phyloP scores from a whole-genome alignment of 2,113 vertebrate genomes.

The Sapajus apella region DNA sequence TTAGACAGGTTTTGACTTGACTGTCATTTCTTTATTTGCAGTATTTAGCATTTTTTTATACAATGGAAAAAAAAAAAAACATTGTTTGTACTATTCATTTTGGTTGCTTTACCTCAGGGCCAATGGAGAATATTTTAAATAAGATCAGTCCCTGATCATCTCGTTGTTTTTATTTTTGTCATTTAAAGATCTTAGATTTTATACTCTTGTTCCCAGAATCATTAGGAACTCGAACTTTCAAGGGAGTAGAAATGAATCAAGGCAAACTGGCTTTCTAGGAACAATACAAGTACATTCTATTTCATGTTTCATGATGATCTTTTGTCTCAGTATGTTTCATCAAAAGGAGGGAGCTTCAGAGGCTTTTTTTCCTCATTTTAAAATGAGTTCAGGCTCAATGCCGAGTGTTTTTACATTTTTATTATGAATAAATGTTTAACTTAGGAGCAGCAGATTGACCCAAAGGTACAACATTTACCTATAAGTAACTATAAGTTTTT shows the following conservation, averaged over 20 bases:
- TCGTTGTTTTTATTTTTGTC: neutral
- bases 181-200: slow-evolving; percentile 5
- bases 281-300: neutral
- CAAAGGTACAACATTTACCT: neutral
- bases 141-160: neutral
- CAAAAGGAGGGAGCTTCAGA: neutral
- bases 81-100: neutral
- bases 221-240: neutral
- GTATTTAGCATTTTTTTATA: neutral
- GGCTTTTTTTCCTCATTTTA: neutral
- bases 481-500: too few species aligned
- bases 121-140: neutral
- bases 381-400: neutral
- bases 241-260: neutral
- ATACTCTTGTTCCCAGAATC: neutral
- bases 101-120: neutral
- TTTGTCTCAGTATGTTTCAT: neutral
- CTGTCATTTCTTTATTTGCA: neutral
- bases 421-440: neutral
- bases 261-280: neutral
- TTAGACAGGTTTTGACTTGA: neutral
- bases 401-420: neutral
- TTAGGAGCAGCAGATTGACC: neutral
- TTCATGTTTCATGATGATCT: neutral
- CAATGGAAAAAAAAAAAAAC: neutral